Base-by-base conservation (phyloP, 1,140 invertebrate genomes). In the Patella vulgata region DNA sequence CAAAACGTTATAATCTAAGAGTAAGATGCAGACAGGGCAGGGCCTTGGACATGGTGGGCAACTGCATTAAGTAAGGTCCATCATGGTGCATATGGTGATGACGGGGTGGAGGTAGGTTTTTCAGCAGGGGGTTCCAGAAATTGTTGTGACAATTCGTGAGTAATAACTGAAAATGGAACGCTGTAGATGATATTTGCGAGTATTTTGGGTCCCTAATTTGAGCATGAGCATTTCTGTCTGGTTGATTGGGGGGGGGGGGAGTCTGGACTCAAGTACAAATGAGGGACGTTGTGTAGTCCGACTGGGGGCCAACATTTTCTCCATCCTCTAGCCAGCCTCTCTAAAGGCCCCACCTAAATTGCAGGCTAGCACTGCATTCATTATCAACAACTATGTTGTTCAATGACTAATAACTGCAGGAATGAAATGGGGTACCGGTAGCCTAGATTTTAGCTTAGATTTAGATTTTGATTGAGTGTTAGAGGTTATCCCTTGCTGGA, bases 101-200 rank as follows among this genome's bases (percentile, higher is more conserved):
- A 3, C 56, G 71, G 44, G 75, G 75, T 50, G 50, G 48, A 19
- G 1, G 17, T 2, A 61, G 61, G 11, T 47, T 65, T 5, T 69
- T 71, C 53, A 77, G 75, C 57, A 54, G 51, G 5, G 68, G 63
- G 21, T 61, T 71, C 25, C 68, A 70, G 28, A 67, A 66, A 28
- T 51, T 75, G 9, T 69, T 71, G 19, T 77, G 75, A 51, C 46
- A 74, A 11, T 59, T 79, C n/a, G 73, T 79, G 21, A 68, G 67
- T 66, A 57, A 67, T 40, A 75, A 79, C 53, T 68, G 73, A 5
- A 76, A 75, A 1, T 62, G 77, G 3, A 79, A 79, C 58, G 77
- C 78, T 61, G 70, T 79, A 2, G 65, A 78, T 11, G 77, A 79
- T 57, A 75, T 71, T 55, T 68, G 72, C 44, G 76, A 78, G 48